Conservation (phyloP, 2,888 invertebrate genomes). For the Polyommatus iphigenia region DNA sequence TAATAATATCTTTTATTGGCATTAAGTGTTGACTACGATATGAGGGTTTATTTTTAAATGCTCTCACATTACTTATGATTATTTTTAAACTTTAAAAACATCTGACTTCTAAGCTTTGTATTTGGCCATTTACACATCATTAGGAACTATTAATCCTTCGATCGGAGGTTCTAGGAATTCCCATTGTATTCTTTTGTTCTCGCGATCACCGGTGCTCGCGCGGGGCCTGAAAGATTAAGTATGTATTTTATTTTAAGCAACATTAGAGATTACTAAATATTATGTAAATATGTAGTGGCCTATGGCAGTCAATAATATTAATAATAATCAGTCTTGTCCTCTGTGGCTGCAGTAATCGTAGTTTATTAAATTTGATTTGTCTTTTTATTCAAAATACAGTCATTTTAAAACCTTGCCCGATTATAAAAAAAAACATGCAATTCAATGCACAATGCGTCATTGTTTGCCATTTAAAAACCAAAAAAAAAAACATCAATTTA, state of each 20-base stretch:
- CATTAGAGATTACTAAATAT: background rate
- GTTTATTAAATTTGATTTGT: too few species aligned
- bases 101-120: background rate
- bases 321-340: too few species aligned
- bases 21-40: constrained; percentile 32
- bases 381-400: background rate
- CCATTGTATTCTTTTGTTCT: too few species aligned
- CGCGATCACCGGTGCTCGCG: too few species aligned
- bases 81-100: constrained; percentile 19
- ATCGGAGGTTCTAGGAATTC: too few species aligned
- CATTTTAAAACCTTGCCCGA: background rate
- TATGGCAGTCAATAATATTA: background rate
- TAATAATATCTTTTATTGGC: constrained; percentile 42
- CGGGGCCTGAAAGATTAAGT: too few species aligned
- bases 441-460: background rate
- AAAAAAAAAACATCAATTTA: constrained; percentile 46
- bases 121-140: background rate
- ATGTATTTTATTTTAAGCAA: background rate
- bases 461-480: constrained; percentile 24
- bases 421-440: background rate
- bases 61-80: constrained; percentile 18
- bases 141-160: background rate
- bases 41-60: constrained; percentile 30
- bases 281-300: too few species aligned
- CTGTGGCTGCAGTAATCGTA: too few species aligned